phyloP scores from a whole-genome alignment of 2,797 vertebrate genomes.

The Sebastes hopkinsi region DNA sequence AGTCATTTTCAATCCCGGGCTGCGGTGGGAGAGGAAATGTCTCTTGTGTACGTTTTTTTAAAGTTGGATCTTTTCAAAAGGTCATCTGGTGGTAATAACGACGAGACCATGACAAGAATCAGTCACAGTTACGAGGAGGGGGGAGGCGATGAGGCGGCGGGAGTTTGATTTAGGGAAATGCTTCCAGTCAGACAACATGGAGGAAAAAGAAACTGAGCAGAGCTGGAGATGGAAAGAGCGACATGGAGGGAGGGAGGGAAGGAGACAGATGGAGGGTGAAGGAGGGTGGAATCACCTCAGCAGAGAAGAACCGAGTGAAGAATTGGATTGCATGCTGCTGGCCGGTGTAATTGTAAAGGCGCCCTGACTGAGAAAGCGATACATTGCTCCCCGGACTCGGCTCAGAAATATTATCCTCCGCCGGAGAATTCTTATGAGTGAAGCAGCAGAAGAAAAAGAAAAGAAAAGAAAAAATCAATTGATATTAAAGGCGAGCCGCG shows the following conservation, averaged over 20 bases:
- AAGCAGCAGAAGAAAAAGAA: slow-evolving; percentile 22
- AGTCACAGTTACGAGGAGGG: not conserved
- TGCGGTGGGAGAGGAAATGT: slow-evolving; percentile 21
- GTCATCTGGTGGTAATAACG: slow-evolving; percentile 37
- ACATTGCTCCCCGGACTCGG: slow-evolving; percentile 46
- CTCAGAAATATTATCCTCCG: slow-evolving; percentile 69
- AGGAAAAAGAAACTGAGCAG: not conserved
- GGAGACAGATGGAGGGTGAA: not conserved
- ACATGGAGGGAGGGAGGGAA: not conserved
- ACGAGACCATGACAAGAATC: not conserved
- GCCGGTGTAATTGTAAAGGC: slow-evolving; percentile 61
- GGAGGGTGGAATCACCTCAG: slow-evolving; percentile 54
- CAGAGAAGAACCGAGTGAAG: slow-evolving; percentile 59
- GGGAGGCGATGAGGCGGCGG: not conserved
- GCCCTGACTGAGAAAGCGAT: slow-evolving; percentile 55
- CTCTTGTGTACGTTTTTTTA: slow-evolving; percentile 5
- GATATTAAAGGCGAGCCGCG: slow-evolving; percentile 66
- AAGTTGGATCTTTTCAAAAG: slow-evolving; percentile 48
- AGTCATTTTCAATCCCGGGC: slow-evolving; percentile 42
- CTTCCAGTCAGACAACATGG: not conserved
- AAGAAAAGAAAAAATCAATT: slow-evolving; percentile 68
- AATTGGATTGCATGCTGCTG: slow-evolving; percentile 62
- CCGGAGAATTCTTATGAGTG: slow-evolving; percentile 57
- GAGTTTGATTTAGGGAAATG: slow-evolving; percentile 44
- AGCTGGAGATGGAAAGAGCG: not conserved